These are phyloP conservation scores for Drosophila rhopaloa DNA, from an alignment of 1,140 invertebrate genomes.

Conservation along the genomic window DNA sequence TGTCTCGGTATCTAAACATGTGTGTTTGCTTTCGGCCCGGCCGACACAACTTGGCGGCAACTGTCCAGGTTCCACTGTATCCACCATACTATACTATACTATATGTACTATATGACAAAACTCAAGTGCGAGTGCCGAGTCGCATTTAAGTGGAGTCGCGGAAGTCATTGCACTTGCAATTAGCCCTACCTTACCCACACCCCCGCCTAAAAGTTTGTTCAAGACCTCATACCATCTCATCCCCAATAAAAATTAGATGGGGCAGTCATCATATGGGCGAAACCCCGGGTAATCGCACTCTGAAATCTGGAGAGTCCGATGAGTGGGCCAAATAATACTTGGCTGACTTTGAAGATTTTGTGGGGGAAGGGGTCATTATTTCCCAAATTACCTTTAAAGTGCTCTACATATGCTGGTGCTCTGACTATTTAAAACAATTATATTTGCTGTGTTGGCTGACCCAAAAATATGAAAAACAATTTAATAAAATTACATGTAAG, in stretches of 20 bases:
- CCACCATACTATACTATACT: too few species aligned
- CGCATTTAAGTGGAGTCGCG: constrained; percentile 63
- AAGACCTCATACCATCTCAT: not conserved
- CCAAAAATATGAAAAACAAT: not conserved
- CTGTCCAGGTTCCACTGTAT: constrained; percentile 54
- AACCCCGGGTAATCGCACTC: not conserved
- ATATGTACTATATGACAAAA: constrained; percentile 45
- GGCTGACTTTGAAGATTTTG: constrained; percentile 16
- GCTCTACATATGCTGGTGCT: constrained; percentile 19
- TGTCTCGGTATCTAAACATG: constrained; percentile 71
- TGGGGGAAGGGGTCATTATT: not conserved
- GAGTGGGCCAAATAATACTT: constrained; percentile 10
- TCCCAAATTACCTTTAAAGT: constrained; percentile 19
- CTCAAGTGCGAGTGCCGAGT: constrained; percentile 32
- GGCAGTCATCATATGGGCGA: constrained; percentile 11
- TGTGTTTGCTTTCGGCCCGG: constrained; percentile 34
- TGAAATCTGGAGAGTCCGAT: constrained; percentile 4
- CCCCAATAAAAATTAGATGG: constrained; percentile 14
- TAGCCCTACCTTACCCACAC: constrained; percentile 13
- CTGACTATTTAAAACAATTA: constrained; percentile 4
- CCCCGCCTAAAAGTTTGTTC: not conserved
- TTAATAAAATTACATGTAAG: too few species aligned
- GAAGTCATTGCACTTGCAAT: constrained; percentile 74
- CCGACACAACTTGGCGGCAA: constrained; percentile 10
- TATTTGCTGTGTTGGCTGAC: not conserved